Conservation (phyloP, 2,888 invertebrate genomes). For the Hanleya hanleyi region DNA sequence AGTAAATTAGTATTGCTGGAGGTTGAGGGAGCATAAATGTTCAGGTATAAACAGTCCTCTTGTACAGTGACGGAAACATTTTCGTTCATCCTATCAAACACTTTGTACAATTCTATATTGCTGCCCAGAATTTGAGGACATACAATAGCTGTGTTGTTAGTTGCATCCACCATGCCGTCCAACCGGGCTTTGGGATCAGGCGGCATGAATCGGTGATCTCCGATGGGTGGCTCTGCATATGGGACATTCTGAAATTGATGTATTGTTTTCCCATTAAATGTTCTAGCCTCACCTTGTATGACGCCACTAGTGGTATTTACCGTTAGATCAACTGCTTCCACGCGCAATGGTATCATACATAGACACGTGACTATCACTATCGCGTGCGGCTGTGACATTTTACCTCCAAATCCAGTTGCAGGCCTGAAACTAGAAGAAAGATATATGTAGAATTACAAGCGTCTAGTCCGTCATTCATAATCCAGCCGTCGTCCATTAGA, state of each 20-base stretch:
- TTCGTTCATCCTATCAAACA: neutral
- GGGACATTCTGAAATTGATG: neutral
- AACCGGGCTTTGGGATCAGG: neutral
- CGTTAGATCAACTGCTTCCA: no score
- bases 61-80: constrained; percentile 82
- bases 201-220: neutral
- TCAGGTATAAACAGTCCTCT: constrained; percentile 95
- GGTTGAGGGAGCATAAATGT: constrained; percentile 87
- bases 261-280: neutral
- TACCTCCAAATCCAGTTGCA: no score
- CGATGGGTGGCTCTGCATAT: constrained; percentile 5
- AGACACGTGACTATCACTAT: no score
- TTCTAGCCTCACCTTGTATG: neutral
- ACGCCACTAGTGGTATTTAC: neutral
- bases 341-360: no score
- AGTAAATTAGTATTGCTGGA: constrained; percentile 59
- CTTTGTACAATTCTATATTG: neutral
- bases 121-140: neutral
- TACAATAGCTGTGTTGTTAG: neutral
- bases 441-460: no score
- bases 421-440: no score
- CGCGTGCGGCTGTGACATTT: no score
- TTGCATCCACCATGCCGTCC: neutral
- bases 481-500: no score
- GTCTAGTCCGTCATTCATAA: no score